Evolutionary conservation across 2,113 vertebrate genomes (phyloP).

Genomic region (Trachemys scripta): DNA sequence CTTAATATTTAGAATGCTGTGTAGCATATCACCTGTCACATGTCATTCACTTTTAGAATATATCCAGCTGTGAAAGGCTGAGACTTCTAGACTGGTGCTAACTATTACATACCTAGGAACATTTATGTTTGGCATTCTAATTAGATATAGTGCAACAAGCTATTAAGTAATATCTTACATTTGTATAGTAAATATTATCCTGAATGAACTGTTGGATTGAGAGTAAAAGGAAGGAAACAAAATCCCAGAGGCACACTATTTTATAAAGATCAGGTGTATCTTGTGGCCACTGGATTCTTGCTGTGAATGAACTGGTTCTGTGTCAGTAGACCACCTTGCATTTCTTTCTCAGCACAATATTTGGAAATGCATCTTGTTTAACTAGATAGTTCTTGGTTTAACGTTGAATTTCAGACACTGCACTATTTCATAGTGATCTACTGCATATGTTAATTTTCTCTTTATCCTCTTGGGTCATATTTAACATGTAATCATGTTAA

Average conservation of each 20-base stretch:
- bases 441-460: not conserved
- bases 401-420: not conserved
- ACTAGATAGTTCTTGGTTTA: not conserved
- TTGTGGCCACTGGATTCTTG: not conserved
- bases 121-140: not conserved
- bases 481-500: not conserved
- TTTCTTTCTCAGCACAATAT: not conserved
- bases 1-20: conserved; percentile 56
- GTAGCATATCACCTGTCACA: conserved; percentile 61
- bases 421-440: not conserved
- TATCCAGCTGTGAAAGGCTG: conserved; percentile 64
- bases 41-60: conserved; percentile 20
- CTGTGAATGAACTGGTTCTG: not conserved
- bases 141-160: not conserved
- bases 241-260: not conserved
- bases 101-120: not conserved
- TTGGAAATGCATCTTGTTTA: not conserved
- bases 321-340: not conserved
- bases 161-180: not conserved
- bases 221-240: not conserved
- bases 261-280: not conserved
- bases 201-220: not conserved
- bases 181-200: not conserved
- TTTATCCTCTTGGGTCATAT: not conserved
- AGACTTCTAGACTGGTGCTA: conserved; percentile 34